These are phyloP conservation scores for Meghimatium bilineatum DNA, from an alignment of 2,888 invertebrate genomes.

Conservation along the genomic window DNA sequence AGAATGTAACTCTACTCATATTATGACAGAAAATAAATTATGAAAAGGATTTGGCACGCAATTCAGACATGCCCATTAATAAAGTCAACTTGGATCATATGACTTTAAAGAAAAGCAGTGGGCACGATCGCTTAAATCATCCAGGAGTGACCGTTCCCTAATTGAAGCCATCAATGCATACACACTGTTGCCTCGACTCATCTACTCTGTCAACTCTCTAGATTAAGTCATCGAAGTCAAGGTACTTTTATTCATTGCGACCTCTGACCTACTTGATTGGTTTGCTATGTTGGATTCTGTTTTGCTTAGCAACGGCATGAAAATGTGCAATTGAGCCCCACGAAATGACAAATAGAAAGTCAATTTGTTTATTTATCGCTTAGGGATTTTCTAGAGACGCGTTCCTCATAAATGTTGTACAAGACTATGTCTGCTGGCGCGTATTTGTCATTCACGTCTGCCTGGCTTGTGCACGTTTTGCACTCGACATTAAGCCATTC, in stretches of 20 bases:
- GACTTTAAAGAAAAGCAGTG: too few species aligned
- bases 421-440: slow-evolving; percentile 8
- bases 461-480: background rate
- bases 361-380: slow-evolving; percentile 46
- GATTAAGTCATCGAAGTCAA: slow-evolving; percentile 34
- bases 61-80: too few species aligned
- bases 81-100: too few species aligned
- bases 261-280: slow-evolving; percentile 42
- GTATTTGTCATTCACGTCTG: slow-evolving; percentile 15
- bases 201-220: slow-evolving; percentile 29
- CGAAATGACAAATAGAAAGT: slow-evolving; percentile 41
- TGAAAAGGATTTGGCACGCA: too few species aligned
- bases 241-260: slow-evolving; percentile 8
- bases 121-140: background rate
- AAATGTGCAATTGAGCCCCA: slow-evolving; percentile 30
- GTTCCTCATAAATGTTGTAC: slow-evolving; percentile 29
- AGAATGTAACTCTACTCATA: too few species aligned
- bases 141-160: slow-evolving; percentile 22
- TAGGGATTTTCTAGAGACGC: slow-evolving; percentile 3
- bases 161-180: slow-evolving; percentile 12
- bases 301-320: slow-evolving; percentile 48
- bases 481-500: background rate
- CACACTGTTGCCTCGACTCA: slow-evolving; percentile 16
- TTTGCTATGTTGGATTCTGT: slow-evolving; percentile 37
- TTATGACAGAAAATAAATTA: too few species aligned